Conservation (phyloP, 2,888 invertebrate species). For the Acronicta alni region DNA sequence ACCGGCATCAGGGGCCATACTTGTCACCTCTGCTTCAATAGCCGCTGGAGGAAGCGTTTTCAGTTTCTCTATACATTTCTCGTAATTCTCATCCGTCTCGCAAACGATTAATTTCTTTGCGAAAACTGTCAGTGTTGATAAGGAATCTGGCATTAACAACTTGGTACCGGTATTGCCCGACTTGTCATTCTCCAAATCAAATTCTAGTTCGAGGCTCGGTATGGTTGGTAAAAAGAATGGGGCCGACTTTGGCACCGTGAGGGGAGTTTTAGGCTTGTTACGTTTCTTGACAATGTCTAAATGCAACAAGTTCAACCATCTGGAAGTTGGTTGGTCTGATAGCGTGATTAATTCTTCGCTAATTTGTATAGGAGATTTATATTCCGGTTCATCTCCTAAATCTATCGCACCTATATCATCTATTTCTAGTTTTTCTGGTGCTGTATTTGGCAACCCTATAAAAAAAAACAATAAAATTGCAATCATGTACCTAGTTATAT, state of each 20-base stretch:
- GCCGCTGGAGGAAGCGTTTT: slow-evolving; percentile 94
- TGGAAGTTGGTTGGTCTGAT: slow-evolving; percentile 94
- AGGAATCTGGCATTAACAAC: slow-evolving; percentile 87
- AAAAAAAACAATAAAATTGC: slow-evolving; percentile 10
- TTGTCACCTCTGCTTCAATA: slow-evolving; percentile 96
- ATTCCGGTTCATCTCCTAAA: slow-evolving; percentile 88
- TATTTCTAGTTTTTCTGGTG: slow-evolving; percentile 84
- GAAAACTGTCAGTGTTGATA: slow-evolving; percentile 92
- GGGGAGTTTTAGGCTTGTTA: slow-evolving; percentile 96
- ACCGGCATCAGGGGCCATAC: slow-evolving; percentile 92
- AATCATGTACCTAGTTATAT: not conserved
- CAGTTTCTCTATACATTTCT: slow-evolving; percentile 88
- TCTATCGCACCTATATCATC: slow-evolving; percentile 81
- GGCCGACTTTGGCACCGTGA: slow-evolving; percentile 95
- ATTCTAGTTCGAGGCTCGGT: slow-evolving; percentile 94
- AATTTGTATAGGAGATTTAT: slow-evolving; percentile 93
- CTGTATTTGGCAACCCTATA: slow-evolving; percentile 79
- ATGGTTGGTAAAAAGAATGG: slow-evolving; percentile 99
- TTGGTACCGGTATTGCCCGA: slow-evolving; percentile 80
- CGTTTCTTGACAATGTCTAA: slow-evolving; percentile 95
- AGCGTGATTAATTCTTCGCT: slow-evolving; percentile 94
- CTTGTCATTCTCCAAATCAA: slow-evolving; percentile 90
- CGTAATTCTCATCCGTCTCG: slow-evolving; percentile 84
- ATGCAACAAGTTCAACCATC: slow-evolving; percentile 97
- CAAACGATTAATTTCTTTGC: slow-evolving; percentile 90